Conservation (phyloP, 2,113 vertebrate genomes). For the Quiscalus mexicanus region DNA sequence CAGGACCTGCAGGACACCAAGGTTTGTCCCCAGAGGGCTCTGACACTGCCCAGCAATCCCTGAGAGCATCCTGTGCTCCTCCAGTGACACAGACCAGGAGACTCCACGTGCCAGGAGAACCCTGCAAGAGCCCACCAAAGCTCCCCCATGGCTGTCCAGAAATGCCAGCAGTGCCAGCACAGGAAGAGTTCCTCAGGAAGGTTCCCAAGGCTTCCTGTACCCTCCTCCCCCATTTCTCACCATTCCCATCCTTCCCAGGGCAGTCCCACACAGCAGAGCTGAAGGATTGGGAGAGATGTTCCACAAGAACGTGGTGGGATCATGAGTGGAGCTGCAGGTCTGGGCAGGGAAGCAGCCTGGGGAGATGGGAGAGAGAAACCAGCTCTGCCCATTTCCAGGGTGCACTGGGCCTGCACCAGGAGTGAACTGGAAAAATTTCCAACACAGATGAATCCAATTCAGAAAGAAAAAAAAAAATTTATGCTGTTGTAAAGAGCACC, state of each 20-base stretch:
- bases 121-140: neutral
- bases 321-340: neutral
- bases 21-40: neutral
- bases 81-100: neutral
- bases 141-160: accelerated
- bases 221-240: neutral
- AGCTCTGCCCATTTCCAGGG: neutral
- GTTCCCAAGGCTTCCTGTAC: neutral
- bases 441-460: conserved; percentile 8
- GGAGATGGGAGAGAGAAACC: neutral
- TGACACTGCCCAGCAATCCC: neutral
- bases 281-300: neutral
- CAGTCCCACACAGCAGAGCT: neutral
- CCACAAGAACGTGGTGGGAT: neutral
- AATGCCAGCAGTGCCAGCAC: neutral
- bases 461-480: neutral
- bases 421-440: conserved; percentile 36
- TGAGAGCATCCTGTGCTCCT: neutral
- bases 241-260: neutral
- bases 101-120: neutral
- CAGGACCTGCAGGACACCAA: neutral
- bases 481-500: conserved; percentile 26
- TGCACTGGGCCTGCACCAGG: neutral
- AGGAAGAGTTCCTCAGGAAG: neutral
- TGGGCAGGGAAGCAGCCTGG: neutral